Evolutionary conservation across 2,113 vertebrate species (phyloP).

Genomic region (Urocolius indicus): DNA sequence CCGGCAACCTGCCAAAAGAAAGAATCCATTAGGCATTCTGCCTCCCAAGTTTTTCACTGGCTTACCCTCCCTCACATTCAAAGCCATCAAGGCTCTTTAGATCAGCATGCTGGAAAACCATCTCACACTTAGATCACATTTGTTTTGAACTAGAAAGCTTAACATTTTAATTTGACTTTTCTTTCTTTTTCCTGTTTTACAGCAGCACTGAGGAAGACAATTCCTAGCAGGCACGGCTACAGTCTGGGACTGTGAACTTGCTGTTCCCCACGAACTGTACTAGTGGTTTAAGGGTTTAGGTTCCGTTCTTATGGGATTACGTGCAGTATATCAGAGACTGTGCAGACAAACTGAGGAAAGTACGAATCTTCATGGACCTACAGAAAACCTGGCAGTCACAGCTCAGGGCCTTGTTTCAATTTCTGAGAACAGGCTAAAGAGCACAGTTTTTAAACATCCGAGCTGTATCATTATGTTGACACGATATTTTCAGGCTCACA

Average conservation of each 20-base stretch:
- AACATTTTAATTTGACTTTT: not conserved
- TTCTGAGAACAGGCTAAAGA: not conserved
- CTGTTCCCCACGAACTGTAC: not conserved
- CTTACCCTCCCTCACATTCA: not conserved
- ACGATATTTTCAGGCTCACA: not conserved
- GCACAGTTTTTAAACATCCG: rapidly evolving
- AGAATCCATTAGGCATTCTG: not conserved
- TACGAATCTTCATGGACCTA: not conserved
- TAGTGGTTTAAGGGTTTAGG: not conserved
- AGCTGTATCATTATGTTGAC: not conserved
- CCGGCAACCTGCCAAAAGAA: constrained; percentile 86
- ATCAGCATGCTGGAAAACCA: not conserved
- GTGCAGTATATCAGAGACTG: rapidly evolving
- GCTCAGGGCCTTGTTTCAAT: not conserved
- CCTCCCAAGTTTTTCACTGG: not conserved
- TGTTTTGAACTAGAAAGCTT: not conserved
- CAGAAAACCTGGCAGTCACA: not conserved
- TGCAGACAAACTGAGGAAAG: not conserved
- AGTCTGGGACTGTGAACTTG: not conserved
- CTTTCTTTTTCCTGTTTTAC: not conserved
- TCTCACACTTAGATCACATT: not conserved
- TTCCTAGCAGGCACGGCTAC: rapidly evolving
- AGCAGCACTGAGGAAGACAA: not conserved
- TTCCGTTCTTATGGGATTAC: not conserved
- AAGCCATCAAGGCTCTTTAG: not conserved